Conservation (phyloP, 2,888 invertebrate genomes). For the Eristalinus sepulchralis region DNA sequence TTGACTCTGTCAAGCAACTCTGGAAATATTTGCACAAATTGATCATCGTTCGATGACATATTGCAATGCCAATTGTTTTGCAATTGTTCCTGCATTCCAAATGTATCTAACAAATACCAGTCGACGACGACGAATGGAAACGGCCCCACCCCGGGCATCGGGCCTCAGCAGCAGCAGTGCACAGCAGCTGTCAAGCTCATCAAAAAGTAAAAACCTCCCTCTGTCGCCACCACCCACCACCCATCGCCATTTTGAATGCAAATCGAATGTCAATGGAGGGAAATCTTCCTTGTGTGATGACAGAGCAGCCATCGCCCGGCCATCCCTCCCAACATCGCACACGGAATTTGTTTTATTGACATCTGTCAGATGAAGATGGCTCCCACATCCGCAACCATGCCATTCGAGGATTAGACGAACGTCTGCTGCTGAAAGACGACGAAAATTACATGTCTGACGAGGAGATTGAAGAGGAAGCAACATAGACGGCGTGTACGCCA, state of each 20-base stretch:
- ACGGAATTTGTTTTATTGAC: slow-evolving; percentile 22
- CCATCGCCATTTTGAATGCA: slow-evolving; percentile 5
- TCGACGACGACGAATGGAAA: not conserved
- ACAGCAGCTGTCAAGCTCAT: slow-evolving; percentile 60
- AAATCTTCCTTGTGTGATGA: slow-evolving; percentile 10
- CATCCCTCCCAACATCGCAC: not conserved
- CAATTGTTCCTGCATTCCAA: slow-evolving; percentile 62
- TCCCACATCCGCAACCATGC: slow-evolving; percentile 18
- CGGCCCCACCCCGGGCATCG: not conserved
- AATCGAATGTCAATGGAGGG: slow-evolving; percentile 42
- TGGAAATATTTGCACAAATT: slow-evolving; percentile 69
- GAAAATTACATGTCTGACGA: slow-evolving; percentile 61
- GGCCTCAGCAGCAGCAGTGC: not conserved
- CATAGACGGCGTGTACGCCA: not conserved
- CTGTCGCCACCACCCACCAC: too few relatives aligned
- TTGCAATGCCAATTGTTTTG: slow-evolving; percentile 67
- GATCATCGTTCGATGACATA: slow-evolving; percentile 69
- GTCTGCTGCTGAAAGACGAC: slow-evolving; percentile 22
- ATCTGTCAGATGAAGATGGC: slow-evolving; percentile 28
- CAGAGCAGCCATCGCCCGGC: not conserved
- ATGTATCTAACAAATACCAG: slow-evolving; percentile 35
- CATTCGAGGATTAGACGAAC: slow-evolving; percentile 49
- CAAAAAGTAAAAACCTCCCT: slow-evolving; percentile 52
- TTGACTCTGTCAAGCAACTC: slow-evolving; percentile 61
- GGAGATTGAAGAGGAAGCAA: slow-evolving; percentile 12